A percentile compares a stretch with the other conserved stretches of the same genome.
Conservation (phyloP, 1,140 invertebrate species). For the Eufriesea mexicana region DNA sequence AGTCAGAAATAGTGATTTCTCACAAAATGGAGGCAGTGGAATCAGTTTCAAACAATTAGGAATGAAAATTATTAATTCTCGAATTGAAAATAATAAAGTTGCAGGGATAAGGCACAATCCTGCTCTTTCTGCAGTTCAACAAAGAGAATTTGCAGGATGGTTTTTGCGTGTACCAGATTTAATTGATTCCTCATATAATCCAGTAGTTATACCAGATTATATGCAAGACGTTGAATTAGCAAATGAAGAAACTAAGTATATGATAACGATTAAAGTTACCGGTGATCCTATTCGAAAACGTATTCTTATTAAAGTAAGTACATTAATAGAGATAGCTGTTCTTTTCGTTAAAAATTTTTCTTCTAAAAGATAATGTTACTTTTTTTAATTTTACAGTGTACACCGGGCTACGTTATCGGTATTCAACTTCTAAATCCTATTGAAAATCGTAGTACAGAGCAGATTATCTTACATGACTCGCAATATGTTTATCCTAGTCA, state of each 20-base stretch:
- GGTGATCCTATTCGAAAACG: constrained; percentile 84
- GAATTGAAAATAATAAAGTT: constrained; percentile 92
- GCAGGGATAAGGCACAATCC: constrained; percentile 97
- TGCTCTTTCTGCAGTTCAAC: constrained; percentile 90
- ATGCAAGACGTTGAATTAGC: constrained; percentile 86
- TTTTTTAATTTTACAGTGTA: constrained; percentile 83
- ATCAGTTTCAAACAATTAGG: constrained; percentile 94
- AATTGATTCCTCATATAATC: constrained; percentile 86
- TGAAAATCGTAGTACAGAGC: constrained; percentile 92
- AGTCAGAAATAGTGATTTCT: constrained; percentile 94
- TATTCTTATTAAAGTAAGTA: constrained; percentile 77
- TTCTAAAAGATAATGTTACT: neutral
- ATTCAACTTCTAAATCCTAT: constrained; percentile 94
- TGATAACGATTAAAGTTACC: constrained; percentile 87
- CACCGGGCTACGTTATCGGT: constrained; percentile 90
- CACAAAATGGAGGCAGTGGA: constrained; percentile 93
- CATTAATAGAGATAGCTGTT: rapidly evolving
- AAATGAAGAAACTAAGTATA: constrained; percentile 89
- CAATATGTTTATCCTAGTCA: constrained; percentile 84
- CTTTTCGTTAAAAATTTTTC: too few species aligned
- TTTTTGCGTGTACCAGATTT: constrained; percentile 87
- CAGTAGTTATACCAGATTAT: constrained; percentile 86
- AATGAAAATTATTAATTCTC: constrained; percentile 88
- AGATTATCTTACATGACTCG: constrained; percentile 90
- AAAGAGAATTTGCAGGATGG: constrained; percentile 96